These are phyloP conservation scores for Butorides virescens DNA, from an alignment of 2,113 vertebrate species.

Conservation along the genomic window DNA sequence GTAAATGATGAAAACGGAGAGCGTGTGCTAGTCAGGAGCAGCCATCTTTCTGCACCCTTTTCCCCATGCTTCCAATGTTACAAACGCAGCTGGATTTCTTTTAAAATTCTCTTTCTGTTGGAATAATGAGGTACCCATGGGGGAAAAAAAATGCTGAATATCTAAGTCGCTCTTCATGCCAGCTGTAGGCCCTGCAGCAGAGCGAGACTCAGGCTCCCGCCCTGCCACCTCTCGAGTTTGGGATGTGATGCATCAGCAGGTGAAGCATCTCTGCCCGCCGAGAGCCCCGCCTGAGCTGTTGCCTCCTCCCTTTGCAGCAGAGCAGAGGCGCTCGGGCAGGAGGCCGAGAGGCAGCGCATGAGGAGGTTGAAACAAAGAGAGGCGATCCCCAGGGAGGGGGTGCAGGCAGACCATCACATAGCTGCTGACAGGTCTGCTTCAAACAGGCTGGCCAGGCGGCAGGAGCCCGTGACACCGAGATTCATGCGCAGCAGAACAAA, in stretches of 20 bases:
- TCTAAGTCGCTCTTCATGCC: not conserved
- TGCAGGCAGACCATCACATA: rapidly evolving
- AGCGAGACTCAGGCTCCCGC: rapidly evolving
- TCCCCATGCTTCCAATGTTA: not conserved
- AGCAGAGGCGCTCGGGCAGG: not conserved
- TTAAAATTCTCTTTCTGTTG: not conserved
- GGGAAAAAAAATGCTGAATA: not conserved
- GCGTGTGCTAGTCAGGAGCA: not conserved
- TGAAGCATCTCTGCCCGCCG: not conserved
- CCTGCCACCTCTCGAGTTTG: rapidly evolving
- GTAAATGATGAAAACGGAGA: not conserved
- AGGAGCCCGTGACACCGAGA: not conserved
- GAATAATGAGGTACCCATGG: not conserved
- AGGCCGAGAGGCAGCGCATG: not conserved
- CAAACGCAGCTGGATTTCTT: not conserved
- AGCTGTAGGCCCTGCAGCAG: not conserved
- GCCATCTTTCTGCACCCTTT: not conserved
- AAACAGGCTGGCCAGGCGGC: rapidly evolving
- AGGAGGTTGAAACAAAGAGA: not conserved
- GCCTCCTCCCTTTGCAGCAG: not conserved
- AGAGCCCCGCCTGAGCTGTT: rapidly evolving
- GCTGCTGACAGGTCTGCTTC: not conserved
- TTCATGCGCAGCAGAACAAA: not conserved
- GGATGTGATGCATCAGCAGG: not conserved
- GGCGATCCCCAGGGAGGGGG: not conserved